Evolutionary conservation across 2,888 invertebrate species (phyloP).

Genomic region (Amphiduros pacificus): DNA sequence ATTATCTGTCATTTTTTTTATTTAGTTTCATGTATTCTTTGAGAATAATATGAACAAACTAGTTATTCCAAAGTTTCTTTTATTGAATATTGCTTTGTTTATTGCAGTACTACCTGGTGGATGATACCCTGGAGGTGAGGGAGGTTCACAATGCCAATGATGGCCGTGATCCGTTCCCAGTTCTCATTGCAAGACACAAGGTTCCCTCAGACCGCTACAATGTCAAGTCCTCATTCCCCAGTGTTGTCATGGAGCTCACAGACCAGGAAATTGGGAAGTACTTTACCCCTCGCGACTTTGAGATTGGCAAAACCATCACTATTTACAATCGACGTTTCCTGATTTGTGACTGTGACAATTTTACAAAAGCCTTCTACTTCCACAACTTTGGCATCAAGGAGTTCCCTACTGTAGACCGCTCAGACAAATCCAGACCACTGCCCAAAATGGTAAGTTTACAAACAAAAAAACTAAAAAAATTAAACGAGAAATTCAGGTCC

Average conservation of each 20-base stretch:
- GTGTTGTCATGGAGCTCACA: slow-evolving; percentile 70
- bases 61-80: slow-evolving; percentile 25
- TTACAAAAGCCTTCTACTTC: slow-evolving; percentile 77
- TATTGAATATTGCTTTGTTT: not conserved
- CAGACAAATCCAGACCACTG: slow-evolving; percentile 36
- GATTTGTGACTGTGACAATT: slow-evolving; percentile 77
- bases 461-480: too few relatives aligned
- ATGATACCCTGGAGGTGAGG: slow-evolving; percentile 78
- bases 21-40: too few relatives aligned
- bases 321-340: slow-evolving; percentile 66
- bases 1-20: too few relatives aligned
- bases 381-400: slow-evolving; percentile 59
- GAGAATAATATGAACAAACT: not conserved
- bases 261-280: slow-evolving; percentile 76
- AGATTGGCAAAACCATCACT: slow-evolving; percentile 68
- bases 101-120: slow-evolving; percentile 73
- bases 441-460: slow-evolving; percentile 55
- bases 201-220: slow-evolving; percentile 60
- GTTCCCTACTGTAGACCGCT: slow-evolving; percentile 57
- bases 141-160: slow-evolving; percentile 74
- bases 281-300: slow-evolving; percentile 77
- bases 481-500: too few relatives aligned
- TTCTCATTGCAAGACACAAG: slow-evolving; percentile 75
- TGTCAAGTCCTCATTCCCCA: slow-evolving; percentile 57
- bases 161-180: slow-evolving; percentile 77